Evolutionary conservation across 2,797 vertebrate species (phyloP), one percentile per base, ranked within the genome.

Genomic region (Hirundo rustica): DNA sequence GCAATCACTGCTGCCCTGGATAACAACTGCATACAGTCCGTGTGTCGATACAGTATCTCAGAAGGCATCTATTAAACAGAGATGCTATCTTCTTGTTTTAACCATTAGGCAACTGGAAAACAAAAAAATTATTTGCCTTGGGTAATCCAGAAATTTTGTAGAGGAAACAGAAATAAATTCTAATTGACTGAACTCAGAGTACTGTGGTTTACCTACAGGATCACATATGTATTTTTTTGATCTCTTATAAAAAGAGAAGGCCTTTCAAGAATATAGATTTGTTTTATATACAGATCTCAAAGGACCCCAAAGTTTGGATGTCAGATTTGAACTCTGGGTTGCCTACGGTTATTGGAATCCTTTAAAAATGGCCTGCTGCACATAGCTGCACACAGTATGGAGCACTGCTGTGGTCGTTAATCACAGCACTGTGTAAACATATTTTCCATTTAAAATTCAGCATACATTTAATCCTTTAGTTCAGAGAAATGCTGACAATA

Each of bases 361-460:
- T 78, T 66, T 25, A 44, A 65, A 86, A 84, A 81, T 29, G 64
- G 32, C 23, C 27, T 85, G 26, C n/a, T 42, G 21, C 44, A 36
- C 17, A 58, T 73, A 73, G 45, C 32, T 57, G 25, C 57, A 45
- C 32, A 21, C 36, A 68, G 68, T 51, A 54, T 2, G 1, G 62
- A 68, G 11, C 21, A 67, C 34, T 45, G 40, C 47, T 82, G 16
- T 89, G 50, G 71, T 36, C 1, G 61, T 86, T 93, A 71, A 81
- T 78, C 60, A 60, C 57, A 73, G 38, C 32, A 57, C 26, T 54
- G n/a, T 71, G 60, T 68, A 94, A 90, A 83, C 42, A 68, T 17
- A 44, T 66, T 95, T 92, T 70, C 57, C 18, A 44, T 48, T 88
- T 38, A 67, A 54, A 75, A 79, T 70, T 74, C 70, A 66, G 26